Percentiles rank a stretch among this genome's conserved stretches.
Conservation (phyloP, 2,113 vertebrate genomes). For the Baryphthengus martii region DNA sequence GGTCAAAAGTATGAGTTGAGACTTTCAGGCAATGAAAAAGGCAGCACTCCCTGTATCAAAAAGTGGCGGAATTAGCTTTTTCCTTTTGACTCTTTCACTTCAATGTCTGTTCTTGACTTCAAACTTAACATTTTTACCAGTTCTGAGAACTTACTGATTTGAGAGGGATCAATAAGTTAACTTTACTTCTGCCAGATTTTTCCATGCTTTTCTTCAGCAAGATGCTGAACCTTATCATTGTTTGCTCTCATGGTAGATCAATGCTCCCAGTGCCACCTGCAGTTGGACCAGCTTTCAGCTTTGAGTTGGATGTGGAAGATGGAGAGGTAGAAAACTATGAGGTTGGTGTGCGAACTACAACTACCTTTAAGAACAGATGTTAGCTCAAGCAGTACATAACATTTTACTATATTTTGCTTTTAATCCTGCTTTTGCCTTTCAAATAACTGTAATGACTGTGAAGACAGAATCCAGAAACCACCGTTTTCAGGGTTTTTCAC, state of each 20-base stretch:
- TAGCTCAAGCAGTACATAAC: background rate
- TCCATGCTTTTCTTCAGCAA: background rate
- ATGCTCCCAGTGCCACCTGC: constrained; percentile 95
- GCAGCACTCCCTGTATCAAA: background rate
- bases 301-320: constrained; percentile 96
- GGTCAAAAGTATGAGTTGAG: background rate
- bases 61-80: background rate
- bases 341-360: constrained; percentile 74
- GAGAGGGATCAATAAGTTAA: background rate
- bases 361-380: background rate
- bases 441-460: background rate
- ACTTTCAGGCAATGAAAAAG: background rate
- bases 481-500: background rate
- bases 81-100: background rate
- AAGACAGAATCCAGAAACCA: background rate
- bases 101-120: background rate
- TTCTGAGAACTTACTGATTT: background rate
- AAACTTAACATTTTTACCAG: background rate
- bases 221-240: background rate
- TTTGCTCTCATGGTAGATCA: constrained; percentile 78
- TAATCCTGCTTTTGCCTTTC: background rate
- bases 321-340: constrained; percentile 99
- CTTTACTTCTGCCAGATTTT: background rate
- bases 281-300: constrained; percentile 91
- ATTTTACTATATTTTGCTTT: background rate